A percentile compares a stretch with the other conserved stretches of the same genome.
These are phyloP conservation scores for Entomyzon cyanotis DNA, from an alignment of 2,113 vertebrate species.

Conservation along the genomic window DNA sequence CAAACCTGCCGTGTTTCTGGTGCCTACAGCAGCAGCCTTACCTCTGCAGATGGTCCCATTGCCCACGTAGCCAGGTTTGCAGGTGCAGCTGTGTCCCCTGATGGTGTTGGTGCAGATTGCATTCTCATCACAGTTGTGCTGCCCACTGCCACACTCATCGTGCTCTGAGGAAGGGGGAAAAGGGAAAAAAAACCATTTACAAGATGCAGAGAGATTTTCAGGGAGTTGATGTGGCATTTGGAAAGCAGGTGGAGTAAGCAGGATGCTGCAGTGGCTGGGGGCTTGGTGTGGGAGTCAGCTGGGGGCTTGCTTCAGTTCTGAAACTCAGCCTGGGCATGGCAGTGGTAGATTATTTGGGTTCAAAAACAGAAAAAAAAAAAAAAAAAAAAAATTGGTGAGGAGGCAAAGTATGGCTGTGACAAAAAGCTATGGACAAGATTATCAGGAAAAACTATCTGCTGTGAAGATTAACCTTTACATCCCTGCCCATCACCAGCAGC, in stretches of 20 bases:
- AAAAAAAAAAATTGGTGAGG: not conserved
- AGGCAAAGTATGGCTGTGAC: not conserved
- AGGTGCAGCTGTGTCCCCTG: slow-evolving; percentile 92
- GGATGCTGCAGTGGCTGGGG: not conserved
- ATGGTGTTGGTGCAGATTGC: slow-evolving; percentile 97
- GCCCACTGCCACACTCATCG: slow-evolving; percentile 85
- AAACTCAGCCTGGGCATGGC: not conserved
- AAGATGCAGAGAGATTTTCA: not conserved
- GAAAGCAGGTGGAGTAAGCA: not conserved
- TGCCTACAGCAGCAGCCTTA: slow-evolving; percentile 40
- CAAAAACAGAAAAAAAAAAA: not conserved
- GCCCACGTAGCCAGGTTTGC: slow-evolving; percentile 91
- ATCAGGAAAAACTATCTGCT: not conserved
- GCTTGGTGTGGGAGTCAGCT: not conserved
- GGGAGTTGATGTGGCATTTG: not conserved
- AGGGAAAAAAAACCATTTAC: not conserved
- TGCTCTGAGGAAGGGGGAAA: slow-evolving; percentile 73
- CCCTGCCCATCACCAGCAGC: not conserved
- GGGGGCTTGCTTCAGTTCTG: not conserved
- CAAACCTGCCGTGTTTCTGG: not conserved
- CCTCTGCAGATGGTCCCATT: slow-evolving; percentile 93
- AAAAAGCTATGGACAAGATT: not conserved
- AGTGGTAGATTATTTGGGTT: not conserved
- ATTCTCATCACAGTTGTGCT: slow-evolving; percentile 85
- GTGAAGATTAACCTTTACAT: not conserved